phyloP scores from a whole-genome alignment of 92 coral and sea anemone genomes.

The Blastomussa wellsi region DNA sequence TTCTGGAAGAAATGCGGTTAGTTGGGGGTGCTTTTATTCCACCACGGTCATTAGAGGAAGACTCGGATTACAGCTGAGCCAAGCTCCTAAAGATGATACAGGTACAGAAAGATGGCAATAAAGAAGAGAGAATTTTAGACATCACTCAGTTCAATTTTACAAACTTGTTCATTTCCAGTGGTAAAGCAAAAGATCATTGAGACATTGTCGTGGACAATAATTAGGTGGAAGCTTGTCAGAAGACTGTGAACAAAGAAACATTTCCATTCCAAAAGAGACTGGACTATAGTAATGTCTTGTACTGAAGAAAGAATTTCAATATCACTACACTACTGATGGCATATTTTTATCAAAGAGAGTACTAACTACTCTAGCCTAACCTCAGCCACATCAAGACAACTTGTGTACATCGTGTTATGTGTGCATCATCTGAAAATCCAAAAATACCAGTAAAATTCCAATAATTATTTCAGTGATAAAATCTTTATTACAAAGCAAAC shows the following conservation, averaged over 20 bases:
- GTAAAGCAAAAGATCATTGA: neutral
- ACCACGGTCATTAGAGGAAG: constrained; percentile 53
- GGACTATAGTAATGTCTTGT: neutral
- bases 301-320: neutral
- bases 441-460: too few relatives aligned
- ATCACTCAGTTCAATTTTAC: neutral
- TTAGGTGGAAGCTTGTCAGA: neutral
- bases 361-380: neutral
- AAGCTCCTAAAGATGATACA: neutral
- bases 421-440: too few relatives aligned
- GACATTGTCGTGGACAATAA: neutral
- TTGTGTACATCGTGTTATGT: too few relatives aligned
- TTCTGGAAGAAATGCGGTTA: constrained; percentile 87
- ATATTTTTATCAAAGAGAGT: neutral
- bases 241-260: neutral
- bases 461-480: too few relatives aligned
- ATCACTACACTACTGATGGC: neutral
- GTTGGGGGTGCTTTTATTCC: constrained; percentile 97
- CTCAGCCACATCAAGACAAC: neutral
- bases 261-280: neutral
- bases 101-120: neutral
- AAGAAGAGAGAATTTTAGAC: neutral
- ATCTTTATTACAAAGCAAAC: too few relatives aligned
- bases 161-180: neutral
- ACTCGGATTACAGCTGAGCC: neutral